phyloP scores from a whole-genome alignment of 2,888 invertebrate species.

The Ganaspis brasiliensis region DNA sequence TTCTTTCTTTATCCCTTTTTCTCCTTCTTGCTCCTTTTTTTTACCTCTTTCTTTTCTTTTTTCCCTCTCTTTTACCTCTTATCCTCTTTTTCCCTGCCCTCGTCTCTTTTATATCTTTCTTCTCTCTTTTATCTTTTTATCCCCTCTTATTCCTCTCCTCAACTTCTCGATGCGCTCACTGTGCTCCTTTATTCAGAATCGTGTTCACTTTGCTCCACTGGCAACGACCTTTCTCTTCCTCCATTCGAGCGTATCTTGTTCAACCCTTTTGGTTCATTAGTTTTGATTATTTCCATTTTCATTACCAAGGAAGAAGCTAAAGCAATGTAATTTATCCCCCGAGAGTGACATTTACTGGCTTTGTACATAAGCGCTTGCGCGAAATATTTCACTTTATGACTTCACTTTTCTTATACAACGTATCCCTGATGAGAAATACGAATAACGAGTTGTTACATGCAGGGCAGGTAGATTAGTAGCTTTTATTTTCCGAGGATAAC shows the following conservation, averaged over 20 bases:
- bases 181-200: conserved; percentile 7
- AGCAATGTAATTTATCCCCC: conserved; percentile 25
- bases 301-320: conserved; percentile 31
- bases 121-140: conserved; percentile 46
- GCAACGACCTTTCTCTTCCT: conserved; percentile 20
- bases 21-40: not conserved
- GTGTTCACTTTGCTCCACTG: conserved; percentile 31
- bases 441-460: conserved; percentile 34
- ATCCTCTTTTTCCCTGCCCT: not conserved
- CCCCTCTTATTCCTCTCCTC: conserved; percentile 12
- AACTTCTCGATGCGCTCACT: too few species aligned
- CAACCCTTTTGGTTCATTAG: conserved; percentile 25
- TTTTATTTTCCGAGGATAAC: conserved; percentile 24
- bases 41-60: not conserved
- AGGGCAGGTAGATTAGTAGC: conserved; percentile 34
- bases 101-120: conserved; percentile 37
- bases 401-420: conserved; percentile 27
- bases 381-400: conserved; percentile 31
- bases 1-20: conserved; percentile 15
- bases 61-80: not conserved
- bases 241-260: not conserved
- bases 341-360: conserved; percentile 38
- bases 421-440: conserved; percentile 33
- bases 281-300: conserved; percentile 39
- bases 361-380: conserved; percentile 11